Base-by-base conservation (phyloP, 2,113 vertebrate species). In the Corydoras sp. region DNA sequence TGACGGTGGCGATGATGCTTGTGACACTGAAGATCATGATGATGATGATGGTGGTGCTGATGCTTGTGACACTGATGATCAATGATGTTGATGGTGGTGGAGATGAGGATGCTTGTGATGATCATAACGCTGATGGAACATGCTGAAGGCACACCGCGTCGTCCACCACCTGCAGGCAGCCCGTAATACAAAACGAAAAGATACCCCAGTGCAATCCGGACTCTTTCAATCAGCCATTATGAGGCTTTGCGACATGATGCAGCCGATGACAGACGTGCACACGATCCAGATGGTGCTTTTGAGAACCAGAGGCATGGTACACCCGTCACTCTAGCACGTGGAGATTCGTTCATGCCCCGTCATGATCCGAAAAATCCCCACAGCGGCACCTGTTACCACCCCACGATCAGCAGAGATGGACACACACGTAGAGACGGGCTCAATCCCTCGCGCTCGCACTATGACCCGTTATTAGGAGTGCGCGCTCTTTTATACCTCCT, bases 341-440 rank as follows among this genome's bases (percentile, higher is more conserved):
- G 51, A 72, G 53, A 64, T 72, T 61, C 61, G 9, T 50, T 43
- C 51, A 60, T 55, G 61, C 69, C 67, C 49, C 63, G 69, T 71
- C 69, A 71, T 71, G 50, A 29, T 71, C 50, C 51, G 11, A 63
- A 72, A 1, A 9, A 53, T 18, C 15, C 12, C 15, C 43, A 58
- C 14, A 71, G 11, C 13, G 61, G 69, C 61, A 72, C 69, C 61
- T 64, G 61, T 64, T 72, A 72, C 31, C 32, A 48, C 55, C 61
- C 15, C 69, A 54, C 15, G 35, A 60, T 24, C 68, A 15, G 49
- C 35, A 59, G 55, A 13, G 31, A n/a, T 9, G 43, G 54, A 4
- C 15, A 43, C 65, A 13, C 65, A 9, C 30, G 18, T 43, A 54
- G 53, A 58, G 14, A 49, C 31, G 7, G 10, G 9, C 18, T 13